Evolutionary conservation across 1,140 invertebrate genomes (phyloP), one percentile per base, ranked within the genome.

Genomic region (Sycobia sp.): DNA sequence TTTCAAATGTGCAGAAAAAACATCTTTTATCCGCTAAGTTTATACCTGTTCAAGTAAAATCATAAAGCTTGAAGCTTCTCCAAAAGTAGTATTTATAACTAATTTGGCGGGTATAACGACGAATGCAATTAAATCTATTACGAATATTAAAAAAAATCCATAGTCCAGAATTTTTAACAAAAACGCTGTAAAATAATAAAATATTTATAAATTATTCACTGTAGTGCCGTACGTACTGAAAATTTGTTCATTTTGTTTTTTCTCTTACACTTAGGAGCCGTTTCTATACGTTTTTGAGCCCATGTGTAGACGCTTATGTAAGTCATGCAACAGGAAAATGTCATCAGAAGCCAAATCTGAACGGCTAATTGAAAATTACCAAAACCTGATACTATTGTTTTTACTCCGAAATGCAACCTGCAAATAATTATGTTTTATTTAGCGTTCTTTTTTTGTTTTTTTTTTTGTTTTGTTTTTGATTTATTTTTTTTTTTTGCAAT

Each of bases 21-120:
- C 2, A 16, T 4, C n/a, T 39, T 16, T 16, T 16, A 4, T 16
- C n/a, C n/a, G n/a, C n/a, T 39, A 16, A 36, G 3, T 7, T 2
- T 13, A 3, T 78, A 87, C 86, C 71, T 87, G 86, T 73, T 90
- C 89, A 64, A 84, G 80, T 4, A 89, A 69, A 38, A 89, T 54
- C 5, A 87, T 80, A 8, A 86, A 73, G 10, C 83, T 82, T 0
- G 84, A 85, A 18, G 83, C 87, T 16, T 88, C 84, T 4, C 88
- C 86, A 9, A 92, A 70, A 8, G 85, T 63, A 53, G 85, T 71
- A 13, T 82, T 68, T 0, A 86, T 61, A 7, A 87, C 68, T 36
- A 81, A 73, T 50, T 73, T 74, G 3, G 83, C 71, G 4, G 89
- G 86, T 18, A 89, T 66, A 34, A 81, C 69, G 1, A 89, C 68